Percentiles rank a stretch among this genome's conserved stretches.
Evolutionary conservation across 2,888 invertebrate genomes (phyloP).

Genomic region (Leucoma salicis): DNA sequence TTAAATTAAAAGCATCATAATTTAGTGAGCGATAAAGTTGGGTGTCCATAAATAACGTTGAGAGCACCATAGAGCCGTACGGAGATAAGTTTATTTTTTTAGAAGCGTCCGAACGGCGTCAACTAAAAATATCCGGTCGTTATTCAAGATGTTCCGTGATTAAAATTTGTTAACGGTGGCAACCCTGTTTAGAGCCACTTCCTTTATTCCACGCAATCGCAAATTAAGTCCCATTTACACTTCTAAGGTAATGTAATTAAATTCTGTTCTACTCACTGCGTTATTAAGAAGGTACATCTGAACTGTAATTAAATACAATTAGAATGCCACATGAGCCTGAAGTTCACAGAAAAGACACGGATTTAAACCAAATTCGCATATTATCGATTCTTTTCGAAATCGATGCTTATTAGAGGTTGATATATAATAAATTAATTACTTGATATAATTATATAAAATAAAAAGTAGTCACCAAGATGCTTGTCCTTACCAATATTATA

Average conservation of each 20-base stretch:
- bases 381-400: no score
- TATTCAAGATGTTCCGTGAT: slow-evolving; percentile 54
- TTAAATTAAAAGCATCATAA: slow-evolving; percentile 45
- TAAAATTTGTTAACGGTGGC: slow-evolving; percentile 66
- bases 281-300: no score
- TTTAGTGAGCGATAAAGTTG: slow-evolving; percentile 56
- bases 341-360: no score
- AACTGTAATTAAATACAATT: no score
- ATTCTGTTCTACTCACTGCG: slow-evolving; percentile 15
- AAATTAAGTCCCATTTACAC: slow-evolving; percentile 37
- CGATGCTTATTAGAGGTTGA: no score
- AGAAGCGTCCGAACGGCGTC: slow-evolving; percentile 62
- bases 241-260: slow-evolving; percentile 31
- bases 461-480: no score
- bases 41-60: slow-evolving; percentile 64
- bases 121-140: slow-evolving; percentile 69
- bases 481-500: no score
- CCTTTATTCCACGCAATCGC: slow-evolving; percentile 38
- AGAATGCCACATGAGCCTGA: no score
- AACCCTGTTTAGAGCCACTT: slow-evolving; percentile 43
- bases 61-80: slow-evolving; percentile 35
- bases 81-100: slow-evolving; percentile 49
- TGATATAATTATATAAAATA: no score
- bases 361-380: no score
- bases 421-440: no score